These are phyloP conservation scores for Pteropus rufus DNA, from an alignment of 2,797 vertebrate genomes.

Conservation along the genomic window DNA sequence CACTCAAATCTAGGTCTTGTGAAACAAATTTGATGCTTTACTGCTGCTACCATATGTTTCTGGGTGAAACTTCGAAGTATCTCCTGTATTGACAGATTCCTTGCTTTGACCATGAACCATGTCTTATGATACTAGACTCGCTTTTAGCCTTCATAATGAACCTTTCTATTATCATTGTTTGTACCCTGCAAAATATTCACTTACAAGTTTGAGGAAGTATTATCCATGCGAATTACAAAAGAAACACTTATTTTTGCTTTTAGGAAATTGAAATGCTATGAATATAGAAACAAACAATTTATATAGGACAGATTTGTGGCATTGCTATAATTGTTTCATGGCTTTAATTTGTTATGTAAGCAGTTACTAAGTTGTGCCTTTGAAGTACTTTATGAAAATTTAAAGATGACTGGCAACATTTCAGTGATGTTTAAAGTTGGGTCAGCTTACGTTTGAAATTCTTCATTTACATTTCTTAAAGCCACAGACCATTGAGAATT, in stretches of 20 bases:
- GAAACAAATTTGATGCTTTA: constrained; percentile 47
- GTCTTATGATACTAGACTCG: constrained; percentile 45
- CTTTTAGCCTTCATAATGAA: background rate
- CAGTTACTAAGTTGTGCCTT: constrained; percentile 31
- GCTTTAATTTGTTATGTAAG: constrained; percentile 10
- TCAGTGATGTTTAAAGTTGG: constrained; percentile 20
- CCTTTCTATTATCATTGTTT: constrained; percentile 30
- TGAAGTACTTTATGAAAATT: constrained; percentile 32
- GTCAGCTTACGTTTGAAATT: constrained; percentile 12
- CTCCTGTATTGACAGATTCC: background rate
- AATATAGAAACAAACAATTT: background rate
- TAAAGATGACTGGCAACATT: background rate
- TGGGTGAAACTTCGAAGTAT: constrained; percentile 23
- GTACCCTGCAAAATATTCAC: background rate
- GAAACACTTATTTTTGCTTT: constrained; percentile 13
- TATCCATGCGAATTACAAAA: constrained; percentile 16
- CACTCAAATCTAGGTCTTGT: constrained; percentile 20
- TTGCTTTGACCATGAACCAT: background rate
- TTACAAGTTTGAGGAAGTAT: background rate
- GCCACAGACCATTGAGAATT: constrained; percentile 11
- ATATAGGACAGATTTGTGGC: background rate
- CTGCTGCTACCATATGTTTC: background rate
- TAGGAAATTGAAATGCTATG: background rate
- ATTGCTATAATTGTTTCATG: constrained; percentile 6
- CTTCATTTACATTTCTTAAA: constrained; percentile 20